Percentiles rank a stretch among this genome's conserved stretches.
Conservation (phyloP, 2,113 vertebrate species). For the Actenoides hombroni region DNA sequence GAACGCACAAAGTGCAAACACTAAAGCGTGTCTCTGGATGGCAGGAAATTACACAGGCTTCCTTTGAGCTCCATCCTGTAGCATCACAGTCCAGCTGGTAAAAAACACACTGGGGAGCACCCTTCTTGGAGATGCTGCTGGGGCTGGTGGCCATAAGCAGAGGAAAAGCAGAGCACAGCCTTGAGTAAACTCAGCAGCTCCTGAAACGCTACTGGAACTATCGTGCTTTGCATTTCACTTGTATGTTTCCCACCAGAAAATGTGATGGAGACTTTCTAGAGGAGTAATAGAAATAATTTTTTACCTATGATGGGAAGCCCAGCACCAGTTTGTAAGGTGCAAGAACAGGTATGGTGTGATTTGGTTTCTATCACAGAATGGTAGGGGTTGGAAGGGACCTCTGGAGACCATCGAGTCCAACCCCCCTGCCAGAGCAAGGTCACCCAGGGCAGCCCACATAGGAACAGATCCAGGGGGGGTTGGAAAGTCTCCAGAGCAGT, state of each 20-base stretch:
- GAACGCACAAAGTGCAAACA: background rate
- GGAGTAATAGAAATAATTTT: background rate
- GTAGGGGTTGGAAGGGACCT: no score
- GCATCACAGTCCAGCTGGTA: background rate
- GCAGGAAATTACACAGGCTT: background rate
- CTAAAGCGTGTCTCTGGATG: background rate
- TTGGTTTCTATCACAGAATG: background rate
- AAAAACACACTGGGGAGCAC: background rate
- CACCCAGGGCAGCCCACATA: no score
- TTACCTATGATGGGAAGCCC: background rate
- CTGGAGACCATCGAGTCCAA: no score
- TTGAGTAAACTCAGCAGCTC: background rate
- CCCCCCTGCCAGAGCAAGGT: no score
- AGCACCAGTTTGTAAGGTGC: background rate
- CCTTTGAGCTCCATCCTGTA: background rate
- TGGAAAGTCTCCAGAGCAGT: no score
- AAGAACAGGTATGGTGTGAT: background rate
- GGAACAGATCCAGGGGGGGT: no score
- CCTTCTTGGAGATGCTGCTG: background rate
- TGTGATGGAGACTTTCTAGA: background rate
- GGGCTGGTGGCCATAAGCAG: rapidly evolving
- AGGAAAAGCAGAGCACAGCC: background rate
- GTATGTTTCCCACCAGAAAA: background rate
- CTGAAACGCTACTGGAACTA: background rate
- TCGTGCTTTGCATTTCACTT: background rate